Percentiles rank a stretch among this genome's conserved stretches.
phyloP scores from a whole-genome alignment of 2,888 invertebrate genomes.

The Cotesia congregata region DNA sequence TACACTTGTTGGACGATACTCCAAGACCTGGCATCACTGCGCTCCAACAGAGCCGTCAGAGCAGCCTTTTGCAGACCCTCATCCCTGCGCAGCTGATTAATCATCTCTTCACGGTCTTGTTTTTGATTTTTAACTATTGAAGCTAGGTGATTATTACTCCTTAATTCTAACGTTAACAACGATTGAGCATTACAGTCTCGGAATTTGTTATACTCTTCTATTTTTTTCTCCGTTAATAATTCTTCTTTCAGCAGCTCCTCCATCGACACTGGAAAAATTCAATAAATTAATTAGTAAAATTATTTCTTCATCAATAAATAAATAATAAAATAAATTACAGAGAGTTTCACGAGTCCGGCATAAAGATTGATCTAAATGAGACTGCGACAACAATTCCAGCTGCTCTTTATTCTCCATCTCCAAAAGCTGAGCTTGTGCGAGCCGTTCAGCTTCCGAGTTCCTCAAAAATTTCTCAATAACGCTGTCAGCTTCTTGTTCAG shows the following conservation, averaged over 20 bases:
- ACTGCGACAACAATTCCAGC: slow-evolving; percentile 76
- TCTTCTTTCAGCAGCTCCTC: slow-evolving; percentile 79
- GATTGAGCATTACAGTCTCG: slow-evolving; percentile 74
- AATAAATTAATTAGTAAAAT: slow-evolving; percentile 12
- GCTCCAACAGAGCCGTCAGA: slow-evolving; percentile 79
- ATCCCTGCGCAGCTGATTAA: slow-evolving; percentile 77
- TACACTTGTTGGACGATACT: slow-evolving; percentile 82
- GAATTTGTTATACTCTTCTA: slow-evolving; percentile 76
- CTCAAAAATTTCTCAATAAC: slow-evolving; percentile 78
- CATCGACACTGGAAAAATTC: slow-evolving; percentile 74
- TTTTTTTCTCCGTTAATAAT: slow-evolving; percentile 73
- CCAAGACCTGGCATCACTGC: slow-evolving; percentile 83
- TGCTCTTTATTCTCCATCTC: slow-evolving; percentile 80
- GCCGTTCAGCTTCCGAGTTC: slow-evolving; percentile 75
- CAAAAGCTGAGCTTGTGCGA: slow-evolving; percentile 74
- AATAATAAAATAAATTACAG: slow-evolving; percentile 52
- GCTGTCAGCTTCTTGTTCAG: slow-evolving; percentile 78
- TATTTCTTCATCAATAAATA: not conserved
- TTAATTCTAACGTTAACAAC: slow-evolving; percentile 78
- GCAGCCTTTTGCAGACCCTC: slow-evolving; percentile 81
- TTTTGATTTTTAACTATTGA: slow-evolving; percentile 77
- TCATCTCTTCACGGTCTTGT: slow-evolving; percentile 74
- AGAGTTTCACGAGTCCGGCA: slow-evolving; percentile 79
- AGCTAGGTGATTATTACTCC: slow-evolving; percentile 75
- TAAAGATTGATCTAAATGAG: slow-evolving; percentile 69